These are phyloP conservation scores for Meandrusa payeni DNA, from an alignment of 2,888 invertebrate genomes.

Conservation along the genomic window DNA sequence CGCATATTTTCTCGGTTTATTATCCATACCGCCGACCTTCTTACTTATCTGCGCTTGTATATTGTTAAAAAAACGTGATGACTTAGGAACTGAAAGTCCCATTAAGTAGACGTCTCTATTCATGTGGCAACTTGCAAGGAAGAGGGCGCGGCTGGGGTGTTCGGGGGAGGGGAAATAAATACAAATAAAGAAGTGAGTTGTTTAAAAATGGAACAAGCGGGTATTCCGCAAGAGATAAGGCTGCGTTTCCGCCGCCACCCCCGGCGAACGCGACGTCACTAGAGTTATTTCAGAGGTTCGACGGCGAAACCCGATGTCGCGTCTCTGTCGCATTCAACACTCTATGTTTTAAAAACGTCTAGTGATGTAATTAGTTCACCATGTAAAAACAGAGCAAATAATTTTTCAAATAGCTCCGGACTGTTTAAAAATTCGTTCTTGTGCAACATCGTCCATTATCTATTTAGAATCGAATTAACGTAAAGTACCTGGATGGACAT, in stretches of 20 bases:
- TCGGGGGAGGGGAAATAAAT: constrained; percentile 55
- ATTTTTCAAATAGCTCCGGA: no score
- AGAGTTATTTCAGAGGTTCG: constrained; percentile 78
- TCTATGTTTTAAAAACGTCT: constrained; percentile 74
- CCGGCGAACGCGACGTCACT: constrained; percentile 45
- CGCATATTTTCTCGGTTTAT: constrained; percentile 73
- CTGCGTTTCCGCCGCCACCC: constrained; percentile 74
- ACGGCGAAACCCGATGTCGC: constrained; percentile 70
- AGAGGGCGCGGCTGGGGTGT: constrained; percentile 41
- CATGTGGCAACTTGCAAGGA: constrained; percentile 68
- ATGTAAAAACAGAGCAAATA: no score
- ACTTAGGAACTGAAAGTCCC: constrained; percentile 80
- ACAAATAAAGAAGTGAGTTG: constrained; percentile 79
- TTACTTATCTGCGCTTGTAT: constrained; percentile 66
- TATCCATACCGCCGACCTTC: constrained; percentile 67
- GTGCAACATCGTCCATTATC: no score
- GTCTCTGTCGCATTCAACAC: constrained; percentile 74
- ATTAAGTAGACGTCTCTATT: constrained; percentile 78
- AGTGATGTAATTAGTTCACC: constrained; percentile 56
- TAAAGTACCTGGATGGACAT: no score
- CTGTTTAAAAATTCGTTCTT: no score
- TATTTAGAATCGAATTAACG: no score
- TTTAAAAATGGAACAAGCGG: constrained; percentile 80
- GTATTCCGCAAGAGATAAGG: constrained; percentile 76
- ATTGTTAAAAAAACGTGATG: constrained; percentile 75